Percentiles rank a stretch among this genome's conserved stretches.
Conservation (phyloP, 2,797 vertebrate genomes). For the Acanthiza pusilla region DNA sequence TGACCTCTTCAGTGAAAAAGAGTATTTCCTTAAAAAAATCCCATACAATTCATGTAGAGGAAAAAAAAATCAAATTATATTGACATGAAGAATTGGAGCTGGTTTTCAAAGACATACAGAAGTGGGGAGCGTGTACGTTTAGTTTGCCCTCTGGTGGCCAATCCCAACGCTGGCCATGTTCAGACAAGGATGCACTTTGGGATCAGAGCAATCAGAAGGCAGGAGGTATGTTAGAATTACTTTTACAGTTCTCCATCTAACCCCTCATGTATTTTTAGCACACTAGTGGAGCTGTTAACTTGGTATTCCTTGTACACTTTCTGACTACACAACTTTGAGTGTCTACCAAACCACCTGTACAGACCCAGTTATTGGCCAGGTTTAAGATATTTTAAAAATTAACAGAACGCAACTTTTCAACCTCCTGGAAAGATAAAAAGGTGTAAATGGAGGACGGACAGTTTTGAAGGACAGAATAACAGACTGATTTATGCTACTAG, state of each 20-base stretch:
- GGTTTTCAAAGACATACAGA: not conserved
- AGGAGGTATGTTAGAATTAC: not conserved
- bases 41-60: not conserved
- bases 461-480: not conserved
- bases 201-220: not conserved
- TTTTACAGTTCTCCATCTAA: not conserved
- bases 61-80: not conserved
- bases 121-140: not conserved
- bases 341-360: not conserved
- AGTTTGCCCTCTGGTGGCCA: slow-evolving; percentile 27
- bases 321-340: not conserved
- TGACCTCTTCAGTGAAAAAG: fast-evolving
- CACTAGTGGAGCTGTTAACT: not conserved
- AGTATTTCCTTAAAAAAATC: not conserved
- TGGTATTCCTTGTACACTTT: not conserved
- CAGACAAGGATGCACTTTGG: not conserved
- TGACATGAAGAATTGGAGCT: not conserved
- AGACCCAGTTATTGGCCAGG: not conserved
- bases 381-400: not conserved
- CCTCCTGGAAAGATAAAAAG: not conserved
- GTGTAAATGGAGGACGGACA: not conserved
- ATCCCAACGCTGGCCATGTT: fast-evolving
- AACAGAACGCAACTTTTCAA: not conserved
- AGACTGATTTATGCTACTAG: not conserved
- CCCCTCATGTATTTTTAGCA: not conserved